Evolutionary conservation across 2,797 vertebrate species (phyloP).

Genomic region (Chanos chanos): DNA sequence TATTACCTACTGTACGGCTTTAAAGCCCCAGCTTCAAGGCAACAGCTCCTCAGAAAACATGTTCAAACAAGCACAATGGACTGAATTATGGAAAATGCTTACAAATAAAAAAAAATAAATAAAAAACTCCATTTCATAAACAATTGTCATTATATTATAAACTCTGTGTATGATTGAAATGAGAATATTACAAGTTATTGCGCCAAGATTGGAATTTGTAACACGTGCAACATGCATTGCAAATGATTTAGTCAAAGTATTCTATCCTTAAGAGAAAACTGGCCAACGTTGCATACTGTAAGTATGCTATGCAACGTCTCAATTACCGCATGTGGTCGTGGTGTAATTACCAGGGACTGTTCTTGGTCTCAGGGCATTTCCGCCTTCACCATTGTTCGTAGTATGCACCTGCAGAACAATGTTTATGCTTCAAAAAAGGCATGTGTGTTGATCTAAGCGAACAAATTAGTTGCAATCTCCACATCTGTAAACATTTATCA

Average conservation of each 20-base stretch:
- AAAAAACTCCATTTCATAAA: too few relatives aligned
- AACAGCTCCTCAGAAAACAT: background rate
- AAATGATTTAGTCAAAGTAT: too few relatives aligned
- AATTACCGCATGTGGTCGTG: background rate
- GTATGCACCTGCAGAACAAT: conserved; percentile 47
- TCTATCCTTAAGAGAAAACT: too few relatives aligned
- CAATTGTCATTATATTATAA: too few relatives aligned
- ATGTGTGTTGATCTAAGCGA: conserved; percentile 34
- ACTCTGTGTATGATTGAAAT: too few relatives aligned
- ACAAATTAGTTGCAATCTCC: conserved; percentile 47
- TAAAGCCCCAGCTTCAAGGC: background rate
- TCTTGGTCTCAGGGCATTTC: conserved; percentile 19
- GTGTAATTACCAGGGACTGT: background rate
- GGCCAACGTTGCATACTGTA: background rate
- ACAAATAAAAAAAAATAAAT: background rate
- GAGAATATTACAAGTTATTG: too few relatives aligned
- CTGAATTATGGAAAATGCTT: background rate
- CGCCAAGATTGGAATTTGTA: too few relatives aligned
- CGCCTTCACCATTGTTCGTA: conserved; percentile 35
- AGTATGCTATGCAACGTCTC: background rate
- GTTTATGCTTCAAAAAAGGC: conserved; percentile 14
- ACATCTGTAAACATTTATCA: conserved; percentile 55
- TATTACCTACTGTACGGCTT: conserved; percentile 10
- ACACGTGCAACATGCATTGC: too few relatives aligned
- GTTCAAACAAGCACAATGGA: background rate